These are phyloP conservation scores for Enoplosus armatus DNA, from an alignment of 2,797 vertebrate species.

Conservation along the genomic window DNA sequence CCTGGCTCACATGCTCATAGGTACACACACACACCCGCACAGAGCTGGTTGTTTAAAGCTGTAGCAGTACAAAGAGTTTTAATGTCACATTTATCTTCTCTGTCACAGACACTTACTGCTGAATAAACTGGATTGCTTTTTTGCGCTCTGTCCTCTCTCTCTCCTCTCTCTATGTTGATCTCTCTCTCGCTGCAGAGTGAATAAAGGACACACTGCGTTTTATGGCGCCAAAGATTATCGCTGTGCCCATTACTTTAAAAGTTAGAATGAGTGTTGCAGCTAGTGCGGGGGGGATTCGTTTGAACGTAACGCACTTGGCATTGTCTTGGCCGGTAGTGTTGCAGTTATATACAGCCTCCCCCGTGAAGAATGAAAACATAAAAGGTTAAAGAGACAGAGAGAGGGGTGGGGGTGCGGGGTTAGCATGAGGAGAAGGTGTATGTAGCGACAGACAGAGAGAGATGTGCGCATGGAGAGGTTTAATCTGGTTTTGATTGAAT, in stretches of 20 bases:
- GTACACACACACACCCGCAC: neutral
- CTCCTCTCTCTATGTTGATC: neutral
- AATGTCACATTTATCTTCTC: constrained; percentile 69
- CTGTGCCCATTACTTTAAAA: constrained; percentile 47
- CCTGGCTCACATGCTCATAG: constrained; percentile 1
- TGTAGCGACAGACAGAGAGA: constrained; percentile 5
- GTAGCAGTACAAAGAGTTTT: constrained; percentile 45
- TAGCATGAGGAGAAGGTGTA: constrained; percentile 2
- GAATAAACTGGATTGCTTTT: constrained; percentile 53
- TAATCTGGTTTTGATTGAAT: constrained; percentile 70
- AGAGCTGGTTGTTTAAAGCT: constrained; percentile 28
- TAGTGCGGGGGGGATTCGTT: constrained; percentile 25
- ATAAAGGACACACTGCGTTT: constrained; percentile 40
- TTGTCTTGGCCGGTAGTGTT: neutral
- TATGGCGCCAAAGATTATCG: constrained; percentile 44
- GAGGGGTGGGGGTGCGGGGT: neutral
- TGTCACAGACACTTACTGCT: constrained; percentile 66
- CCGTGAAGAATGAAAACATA: constrained; percentile 12
- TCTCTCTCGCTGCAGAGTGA: constrained; percentile 8
- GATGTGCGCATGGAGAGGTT: constrained; percentile 19
- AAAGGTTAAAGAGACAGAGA: constrained; percentile 9
- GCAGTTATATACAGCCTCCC: constrained; percentile 7
- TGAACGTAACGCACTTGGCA: constrained; percentile 36
- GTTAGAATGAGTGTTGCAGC: constrained; percentile 9
- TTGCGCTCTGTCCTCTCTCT: neutral